phyloP scores from a whole-genome alignment of 2,888 invertebrate species.

The Oligia fasciuncula region DNA sequence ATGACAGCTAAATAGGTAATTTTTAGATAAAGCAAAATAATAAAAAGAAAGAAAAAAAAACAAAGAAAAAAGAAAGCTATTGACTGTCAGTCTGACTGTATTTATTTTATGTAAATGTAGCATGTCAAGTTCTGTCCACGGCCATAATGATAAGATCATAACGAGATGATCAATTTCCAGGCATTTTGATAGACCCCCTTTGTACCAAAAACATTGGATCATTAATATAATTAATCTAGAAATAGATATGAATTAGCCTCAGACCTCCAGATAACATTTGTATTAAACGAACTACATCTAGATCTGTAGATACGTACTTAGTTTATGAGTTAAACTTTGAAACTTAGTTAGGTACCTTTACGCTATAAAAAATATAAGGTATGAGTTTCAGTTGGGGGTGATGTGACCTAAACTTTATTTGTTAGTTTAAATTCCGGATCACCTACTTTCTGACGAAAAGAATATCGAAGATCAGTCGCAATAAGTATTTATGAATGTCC shows the following conservation, averaged over 20 bases:
- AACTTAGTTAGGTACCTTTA: neutral
- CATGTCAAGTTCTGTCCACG: neutral
- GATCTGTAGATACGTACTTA: neutral
- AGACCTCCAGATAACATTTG: constrained; percentile 26
- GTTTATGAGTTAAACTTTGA: constrained; percentile 1
- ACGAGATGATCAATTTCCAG: neutral
- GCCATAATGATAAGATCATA: neutral
- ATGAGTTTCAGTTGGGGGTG: no score
- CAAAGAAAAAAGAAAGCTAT: no score
- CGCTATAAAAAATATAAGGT: no score
- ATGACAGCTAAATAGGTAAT: no score
- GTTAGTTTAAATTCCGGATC: neutral
- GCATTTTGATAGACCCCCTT: constrained; percentile 6
- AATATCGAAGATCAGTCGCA: neutral
- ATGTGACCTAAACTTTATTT: no score
- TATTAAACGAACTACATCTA: neutral
- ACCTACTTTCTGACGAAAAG: neutral
- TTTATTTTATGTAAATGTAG: neutral
- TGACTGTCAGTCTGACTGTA: no score
- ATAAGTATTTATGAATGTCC: neutral
- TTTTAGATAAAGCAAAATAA: no score
- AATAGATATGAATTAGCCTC: constrained; percentile 32
- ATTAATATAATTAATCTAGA: constrained; percentile 2
- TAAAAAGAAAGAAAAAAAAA: no score
- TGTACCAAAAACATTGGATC: constrained; percentile 12